Conservation (phyloP, 2,888 invertebrate species). For the Plagodis dolabraria region DNA sequence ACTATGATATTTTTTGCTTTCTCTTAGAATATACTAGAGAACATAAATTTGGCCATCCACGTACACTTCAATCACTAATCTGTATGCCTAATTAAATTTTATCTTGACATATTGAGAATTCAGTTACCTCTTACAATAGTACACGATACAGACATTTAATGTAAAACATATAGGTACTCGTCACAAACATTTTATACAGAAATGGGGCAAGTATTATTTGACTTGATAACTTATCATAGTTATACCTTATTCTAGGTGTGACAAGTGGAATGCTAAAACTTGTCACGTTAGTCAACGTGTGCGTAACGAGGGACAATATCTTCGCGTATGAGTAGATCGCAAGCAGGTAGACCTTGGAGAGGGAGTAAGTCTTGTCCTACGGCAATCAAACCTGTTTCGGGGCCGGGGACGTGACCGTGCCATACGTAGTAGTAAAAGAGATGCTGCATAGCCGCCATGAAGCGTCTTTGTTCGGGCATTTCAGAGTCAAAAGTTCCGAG, state of each 20-base stretch:
- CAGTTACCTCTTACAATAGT: conserved; percentile 18
- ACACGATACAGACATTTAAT: conserved; percentile 44
- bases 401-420: conserved; percentile 89
- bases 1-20: too few relatives aligned
- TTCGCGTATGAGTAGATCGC: conserved; percentile 91
- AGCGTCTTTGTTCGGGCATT: conserved; percentile 89
- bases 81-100: too few relatives aligned
- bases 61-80: too few relatives aligned
- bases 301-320: conserved; percentile 91
- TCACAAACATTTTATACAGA: conserved; percentile 43
- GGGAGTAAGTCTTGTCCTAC: conserved; percentile 89
- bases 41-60: too few relatives aligned
- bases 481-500: conserved; percentile 90
- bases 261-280: conserved; percentile 5
- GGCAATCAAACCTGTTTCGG: conserved; percentile 85
- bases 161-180: conserved; percentile 27
- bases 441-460: conserved; percentile 91
- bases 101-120: too few relatives aligned
- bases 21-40: too few relatives aligned
- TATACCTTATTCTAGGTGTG: neutral
- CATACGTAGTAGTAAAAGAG: conserved; percentile 93
- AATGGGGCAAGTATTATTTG: conserved; percentile 27
- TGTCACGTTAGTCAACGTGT: conserved; percentile 86
- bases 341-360: conserved; percentile 87
- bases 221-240: neutral